Evolutionary conservation across 2,797 vertebrate species (phyloP), one percentile per base, ranked within the genome.

Genomic region (Lemur catta): DNA sequence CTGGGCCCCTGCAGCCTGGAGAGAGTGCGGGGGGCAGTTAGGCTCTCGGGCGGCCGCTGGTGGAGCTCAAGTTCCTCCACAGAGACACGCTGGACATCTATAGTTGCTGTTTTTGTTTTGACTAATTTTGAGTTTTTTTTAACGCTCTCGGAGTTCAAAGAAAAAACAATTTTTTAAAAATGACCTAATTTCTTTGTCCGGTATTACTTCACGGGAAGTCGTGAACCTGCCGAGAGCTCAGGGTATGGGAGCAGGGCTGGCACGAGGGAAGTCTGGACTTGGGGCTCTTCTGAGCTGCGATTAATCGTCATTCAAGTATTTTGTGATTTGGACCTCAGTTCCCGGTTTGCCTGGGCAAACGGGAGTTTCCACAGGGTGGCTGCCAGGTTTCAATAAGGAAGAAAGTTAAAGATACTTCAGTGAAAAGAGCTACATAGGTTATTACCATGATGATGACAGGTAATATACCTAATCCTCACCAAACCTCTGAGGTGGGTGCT

Each of bases 21-120:
- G 95, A 97, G 95, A 96, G 97, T 2, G 57, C 26, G 24, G 79
- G 81, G 97, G 92, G 96, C 9, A 0, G 95, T 97, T 93, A 97
- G 96, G 97, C 97, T 96, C 96, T 91, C 84, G 85, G 97, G 94
- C 52, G 86, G 91, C 89, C 84, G 90, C 97, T 98, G 97, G 97
- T 97, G 98, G 97, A 95, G 96, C 94, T 87, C 97, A 80, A 94
- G 33, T 91, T 98, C 96, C 97, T 97, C 97, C 75, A 72, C 69
- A 92, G 97, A 97, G 95, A 96, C 97, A 57, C 97, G 97, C 97
- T 89, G 91, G 97, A 97, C 95, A 97, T 97, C 97, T 92, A 96
- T 94, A 98, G 97, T 57, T 97, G 97, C 94, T 98, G 97, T 97
- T 98, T 98, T 98, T 98, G 97, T 98, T 98, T 98, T 98, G 98